Percentiles rank a stretch among this genome's conserved stretches.
Conservation (phyloP, 2,113 vertebrate genomes). For the Proterorhinus semilunaris region DNA sequence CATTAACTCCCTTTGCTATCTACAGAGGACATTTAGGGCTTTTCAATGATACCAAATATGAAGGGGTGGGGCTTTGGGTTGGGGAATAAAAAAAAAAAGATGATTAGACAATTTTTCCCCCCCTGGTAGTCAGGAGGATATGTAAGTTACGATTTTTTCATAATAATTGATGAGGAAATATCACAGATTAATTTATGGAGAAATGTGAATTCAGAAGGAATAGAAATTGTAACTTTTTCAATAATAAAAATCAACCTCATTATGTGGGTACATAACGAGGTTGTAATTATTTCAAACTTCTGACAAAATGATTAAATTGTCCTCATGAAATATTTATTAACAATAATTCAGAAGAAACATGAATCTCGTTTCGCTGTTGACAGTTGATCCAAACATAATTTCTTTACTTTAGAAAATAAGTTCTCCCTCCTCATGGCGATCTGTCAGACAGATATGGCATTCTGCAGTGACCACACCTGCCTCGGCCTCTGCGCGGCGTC, state of each 20-base stretch:
- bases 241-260: neutral
- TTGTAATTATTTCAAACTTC: neutral
- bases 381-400: neutral
- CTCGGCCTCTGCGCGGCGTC: neutral
- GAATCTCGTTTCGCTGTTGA: neutral
- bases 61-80: too few relatives aligned
- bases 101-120: too few relatives aligned
- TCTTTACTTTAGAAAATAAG: neutral
- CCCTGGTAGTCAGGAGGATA: too few relatives aligned
- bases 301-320: neutral
- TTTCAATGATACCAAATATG: too few relatives aligned
- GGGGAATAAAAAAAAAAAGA: too few relatives aligned
- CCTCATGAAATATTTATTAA: neutral
- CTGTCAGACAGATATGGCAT: neutral
- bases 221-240: neutral
- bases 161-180: neutral
- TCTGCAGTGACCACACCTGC: neutral
- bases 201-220: neutral
- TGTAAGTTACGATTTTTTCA: neutral
- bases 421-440: neutral
- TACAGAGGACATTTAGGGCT: too few relatives aligned
- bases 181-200: neutral
- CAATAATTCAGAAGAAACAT: neutral
- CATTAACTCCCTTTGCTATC: too few relatives aligned
- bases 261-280: neutral